These are phyloP conservation scores for Lethenteron camtschaticum DNA, from an alignment of 2,113 vertebrate genomes.

Conservation along the genomic window DNA sequence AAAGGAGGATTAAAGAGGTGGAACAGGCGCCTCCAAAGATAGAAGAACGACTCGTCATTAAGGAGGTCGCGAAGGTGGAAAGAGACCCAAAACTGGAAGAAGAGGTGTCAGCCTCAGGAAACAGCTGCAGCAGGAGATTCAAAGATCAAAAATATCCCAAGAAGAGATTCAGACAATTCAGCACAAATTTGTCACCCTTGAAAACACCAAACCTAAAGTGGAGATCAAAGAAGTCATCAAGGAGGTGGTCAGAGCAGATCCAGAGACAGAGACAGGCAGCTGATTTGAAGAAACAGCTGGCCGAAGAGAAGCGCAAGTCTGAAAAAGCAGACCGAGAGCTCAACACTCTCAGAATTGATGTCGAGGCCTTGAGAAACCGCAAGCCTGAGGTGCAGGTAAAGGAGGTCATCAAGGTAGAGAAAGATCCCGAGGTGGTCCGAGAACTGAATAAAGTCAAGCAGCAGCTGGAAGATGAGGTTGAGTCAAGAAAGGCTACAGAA, in stretches of 20 bases:
- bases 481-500: slow-evolving; percentile 27
- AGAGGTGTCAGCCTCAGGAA: slow-evolving; percentile 32
- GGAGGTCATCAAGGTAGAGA: slow-evolving; percentile 64
- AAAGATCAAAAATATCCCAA: slow-evolving; percentile 33
- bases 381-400: slow-evolving; percentile 42
- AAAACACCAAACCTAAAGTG: slow-evolving; percentile 64
- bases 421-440: slow-evolving; percentile 45
- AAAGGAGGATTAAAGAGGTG: slow-evolving; percentile 51
- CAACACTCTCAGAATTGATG: slow-evolving; percentile 36
- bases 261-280: slow-evolving; percentile 72
- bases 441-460: slow-evolving; percentile 49
- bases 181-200: slow-evolving; percentile 48
- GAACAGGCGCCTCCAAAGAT: slow-evolving; percentile 76
- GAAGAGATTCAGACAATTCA: slow-evolving; percentile 52
- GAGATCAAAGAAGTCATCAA: slow-evolving; percentile 72
- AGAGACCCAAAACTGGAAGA: slow-evolving; percentile 61
- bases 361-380: slow-evolving; percentile 43
- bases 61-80: slow-evolving; percentile 71
- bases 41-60: slow-evolving; percentile 71
- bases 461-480: slow-evolving; percentile 54
- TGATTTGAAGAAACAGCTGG: slow-evolving; percentile 60
- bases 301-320: slow-evolving; percentile 12
- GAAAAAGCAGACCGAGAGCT: slow-evolving; percentile 24
- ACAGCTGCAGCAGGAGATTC: slow-evolving; percentile 43
- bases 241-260: slow-evolving; percentile 70